Evolutionary conservation across 2,797 vertebrate genomes (phyloP).

Genomic region (Chelon labrosus): DNA sequence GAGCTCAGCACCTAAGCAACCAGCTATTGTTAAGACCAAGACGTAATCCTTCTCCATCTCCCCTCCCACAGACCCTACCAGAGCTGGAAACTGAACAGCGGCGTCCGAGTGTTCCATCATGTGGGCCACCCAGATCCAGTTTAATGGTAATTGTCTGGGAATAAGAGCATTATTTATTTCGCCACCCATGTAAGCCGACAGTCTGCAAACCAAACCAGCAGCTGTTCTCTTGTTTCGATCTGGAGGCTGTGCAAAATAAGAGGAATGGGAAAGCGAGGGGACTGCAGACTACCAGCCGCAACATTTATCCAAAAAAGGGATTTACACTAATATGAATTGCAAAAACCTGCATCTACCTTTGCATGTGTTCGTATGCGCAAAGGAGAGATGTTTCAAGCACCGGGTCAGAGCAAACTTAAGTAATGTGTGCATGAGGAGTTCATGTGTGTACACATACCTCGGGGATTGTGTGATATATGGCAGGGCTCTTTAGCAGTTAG

Average conservation of each 20-base stretch:
- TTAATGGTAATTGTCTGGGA: background rate
- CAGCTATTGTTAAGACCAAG: background rate
- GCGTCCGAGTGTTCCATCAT: background rate
- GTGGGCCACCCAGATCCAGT: constrained; percentile 6
- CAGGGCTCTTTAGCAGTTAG: constrained; percentile 33
- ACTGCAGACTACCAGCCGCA: background rate
- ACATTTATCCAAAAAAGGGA: background rate
- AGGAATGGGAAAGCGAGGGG: background rate
- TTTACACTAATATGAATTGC: background rate
- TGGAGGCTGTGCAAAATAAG: background rate
- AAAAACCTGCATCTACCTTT: constrained; percentile 4
- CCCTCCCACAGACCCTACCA: background rate
- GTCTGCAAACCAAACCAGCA: constrained; percentile 19
- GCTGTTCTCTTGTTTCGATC: constrained; percentile 8
- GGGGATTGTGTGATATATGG: constrained; percentile 47
- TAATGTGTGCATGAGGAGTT: constrained; percentile 13
- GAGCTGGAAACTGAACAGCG: background rate
- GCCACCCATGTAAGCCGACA: background rate
- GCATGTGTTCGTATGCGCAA: background rate
- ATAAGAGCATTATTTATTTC: background rate
- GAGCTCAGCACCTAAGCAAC: background rate
- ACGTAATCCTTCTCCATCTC: background rate
- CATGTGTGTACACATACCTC: constrained; percentile 14
- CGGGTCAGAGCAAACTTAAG: constrained; percentile 5
- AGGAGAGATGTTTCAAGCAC: constrained; percentile 1